Evolutionary conservation across 2,888 invertebrate genomes (phyloP).

Genomic region (Hoplodrina blanda): DNA sequence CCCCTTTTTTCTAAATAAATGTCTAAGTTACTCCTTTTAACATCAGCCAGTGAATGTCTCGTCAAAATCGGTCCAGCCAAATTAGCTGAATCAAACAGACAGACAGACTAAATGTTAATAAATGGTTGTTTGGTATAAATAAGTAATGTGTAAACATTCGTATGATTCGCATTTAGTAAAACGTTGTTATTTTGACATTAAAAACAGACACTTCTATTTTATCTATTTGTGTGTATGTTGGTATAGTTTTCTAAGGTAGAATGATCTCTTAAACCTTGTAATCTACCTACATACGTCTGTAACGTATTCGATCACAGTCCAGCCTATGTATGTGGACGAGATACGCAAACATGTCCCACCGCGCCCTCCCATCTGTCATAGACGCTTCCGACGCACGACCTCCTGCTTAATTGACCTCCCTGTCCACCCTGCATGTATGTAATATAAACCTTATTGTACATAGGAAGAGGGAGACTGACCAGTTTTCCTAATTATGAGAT

Average conservation of each 20-base stretch:
- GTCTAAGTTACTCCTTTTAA: too few species aligned
- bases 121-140: too few species aligned
- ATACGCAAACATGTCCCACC: slow-evolving; percentile 64
- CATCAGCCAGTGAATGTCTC: too few species aligned
- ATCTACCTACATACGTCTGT: slow-evolving; percentile 10
- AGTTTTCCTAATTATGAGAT: not conserved
- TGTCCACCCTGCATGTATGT: slow-evolving; percentile 58
- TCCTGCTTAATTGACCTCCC: slow-evolving; percentile 82
- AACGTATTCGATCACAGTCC: slow-evolving; percentile 66
- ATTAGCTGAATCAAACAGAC: too few species aligned
- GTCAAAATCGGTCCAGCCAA: too few species aligned
- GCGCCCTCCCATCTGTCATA: slow-evolving; percentile 81
- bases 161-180: too few species aligned
- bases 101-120: too few species aligned
- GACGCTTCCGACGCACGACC: slow-evolving; percentile 75
- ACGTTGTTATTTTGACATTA: too few species aligned
- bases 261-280: not conserved
- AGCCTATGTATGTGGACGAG: slow-evolving; percentile 63
- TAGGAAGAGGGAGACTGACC: not conserved
- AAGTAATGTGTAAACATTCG: too few species aligned
- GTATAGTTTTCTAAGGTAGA: not conserved
- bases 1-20: too few species aligned
- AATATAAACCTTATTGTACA: not conserved
- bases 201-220: too few species aligned
- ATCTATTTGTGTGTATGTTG: too few species aligned